Conservation (phyloP, 2,888 invertebrate species). For the Apamea sordens region DNA sequence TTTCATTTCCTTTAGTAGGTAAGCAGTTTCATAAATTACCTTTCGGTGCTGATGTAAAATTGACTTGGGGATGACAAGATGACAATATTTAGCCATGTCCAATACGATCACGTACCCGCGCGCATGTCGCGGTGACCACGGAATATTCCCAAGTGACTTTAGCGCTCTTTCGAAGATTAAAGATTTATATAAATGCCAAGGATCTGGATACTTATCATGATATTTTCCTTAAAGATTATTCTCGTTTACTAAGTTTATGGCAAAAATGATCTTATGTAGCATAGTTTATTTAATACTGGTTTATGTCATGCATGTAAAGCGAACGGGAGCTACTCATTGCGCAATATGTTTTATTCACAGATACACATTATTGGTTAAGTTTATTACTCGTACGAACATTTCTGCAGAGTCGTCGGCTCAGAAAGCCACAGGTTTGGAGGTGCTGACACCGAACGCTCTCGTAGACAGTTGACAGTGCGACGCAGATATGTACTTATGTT, state of each 20-base stretch:
- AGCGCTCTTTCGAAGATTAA: background rate
- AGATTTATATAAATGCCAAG: background rate
- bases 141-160: background rate
- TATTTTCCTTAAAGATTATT: background rate
- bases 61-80: too few species aligned
- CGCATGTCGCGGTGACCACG: background rate
- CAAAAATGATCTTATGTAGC: background rate
- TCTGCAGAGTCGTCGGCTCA: background rate
- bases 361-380: background rate
- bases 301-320: background rate
- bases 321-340: background rate
- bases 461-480: background rate
- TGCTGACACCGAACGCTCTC: background rate
- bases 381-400: background rate
- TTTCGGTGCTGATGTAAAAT: background rate
- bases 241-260: background rate
- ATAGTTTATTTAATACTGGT: background rate
- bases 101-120: background rate
- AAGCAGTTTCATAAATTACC: background rate
- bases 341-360: slow-evolving; percentile 1
- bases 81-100: background rate
- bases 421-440: background rate
- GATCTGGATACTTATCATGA: background rate
- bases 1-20: slow-evolving; percentile 9
- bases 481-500: background rate